Base-by-base conservation (phyloP, 2,888 invertebrate species). In the Yponomeuta malinellus region DNA sequence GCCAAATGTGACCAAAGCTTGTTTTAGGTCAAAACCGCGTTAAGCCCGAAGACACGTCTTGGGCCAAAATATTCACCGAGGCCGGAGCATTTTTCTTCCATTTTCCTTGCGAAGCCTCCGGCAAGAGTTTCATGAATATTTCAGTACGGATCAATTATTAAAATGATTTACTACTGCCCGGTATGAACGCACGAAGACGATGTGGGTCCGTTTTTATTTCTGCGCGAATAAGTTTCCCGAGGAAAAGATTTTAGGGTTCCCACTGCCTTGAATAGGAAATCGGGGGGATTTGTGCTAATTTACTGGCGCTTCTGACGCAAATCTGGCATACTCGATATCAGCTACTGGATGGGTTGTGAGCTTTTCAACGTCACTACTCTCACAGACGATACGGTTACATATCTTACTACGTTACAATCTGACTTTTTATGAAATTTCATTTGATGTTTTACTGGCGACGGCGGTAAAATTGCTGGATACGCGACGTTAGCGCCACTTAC, bases 81-180 rank as follows among this genome's bases (percentile, higher is more conserved):
- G 81, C 76, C 75, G 78, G 79, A 85, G 81, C 85, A 87, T 87
- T 89, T 89, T 87, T 89, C 88, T 87, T 87, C 84, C 83, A 83
- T 85, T 88, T 86, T 85, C 83, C 82, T 78, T 78, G 78, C 80
- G 81, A 83, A 83, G 85, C 87, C 85, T 88, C 83, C 83, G 81
- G 83, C 76, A 81, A 82, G 82, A 87, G 85, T 82, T 88, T 87
- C 87, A 89, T 92, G 90, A 90, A 91, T 91, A 90, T 91, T 90
- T 90, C 85, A 85, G 78, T 78, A 80, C 76, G 81, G 87, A 90
- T 92, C 89, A 90, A 90, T 91, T 92, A 92, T 92, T 91, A 89
- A 91, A 88, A 91, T 91, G 90, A 91, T 91, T 90, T 91, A 91
- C 88, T 86, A 82, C 86, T 82, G 80, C 78, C 74, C 79, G 78